Evolutionary conservation across 2,113 vertebrate genomes (phyloP).

Genomic region (Anoura caudifer): DNA sequence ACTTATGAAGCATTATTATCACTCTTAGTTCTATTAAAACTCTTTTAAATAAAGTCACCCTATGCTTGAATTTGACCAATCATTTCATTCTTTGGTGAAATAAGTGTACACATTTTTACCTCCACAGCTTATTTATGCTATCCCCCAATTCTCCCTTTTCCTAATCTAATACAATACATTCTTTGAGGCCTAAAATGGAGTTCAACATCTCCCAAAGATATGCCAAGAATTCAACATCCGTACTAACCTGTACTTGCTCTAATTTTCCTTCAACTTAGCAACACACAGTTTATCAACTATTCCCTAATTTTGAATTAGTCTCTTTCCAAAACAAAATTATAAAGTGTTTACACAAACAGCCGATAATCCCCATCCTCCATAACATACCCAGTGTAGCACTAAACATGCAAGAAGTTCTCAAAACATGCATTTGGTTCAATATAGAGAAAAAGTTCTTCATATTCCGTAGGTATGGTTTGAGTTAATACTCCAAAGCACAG

Average conservation of each 20-base stretch:
- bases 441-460: neutral
- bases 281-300: neutral
- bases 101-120: neutral
- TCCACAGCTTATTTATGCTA: neutral
- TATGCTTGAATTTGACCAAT: neutral
- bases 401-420: neutral
- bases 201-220: neutral
- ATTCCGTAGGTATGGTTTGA: neutral
- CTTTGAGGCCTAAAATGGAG: neutral
- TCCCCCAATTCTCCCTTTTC: neutral
- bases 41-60: neutral
- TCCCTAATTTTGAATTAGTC: neutral
- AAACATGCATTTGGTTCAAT: neutral
- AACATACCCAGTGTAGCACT: neutral
- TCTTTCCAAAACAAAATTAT: constrained; percentile 22
- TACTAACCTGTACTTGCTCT: neutral
- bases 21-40: neutral
- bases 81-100: neutral
- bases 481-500: neutral
- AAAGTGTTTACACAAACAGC: neutral
- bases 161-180: neutral
- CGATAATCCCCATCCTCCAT: neutral
- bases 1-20: neutral
- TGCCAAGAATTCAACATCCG: neutral
- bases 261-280: neutral